Percentiles rank a stretch among this genome's conserved stretches.
phyloP scores from a whole-genome alignment of 2,797 vertebrate genomes.

The Gambusia yucatana region DNA sequence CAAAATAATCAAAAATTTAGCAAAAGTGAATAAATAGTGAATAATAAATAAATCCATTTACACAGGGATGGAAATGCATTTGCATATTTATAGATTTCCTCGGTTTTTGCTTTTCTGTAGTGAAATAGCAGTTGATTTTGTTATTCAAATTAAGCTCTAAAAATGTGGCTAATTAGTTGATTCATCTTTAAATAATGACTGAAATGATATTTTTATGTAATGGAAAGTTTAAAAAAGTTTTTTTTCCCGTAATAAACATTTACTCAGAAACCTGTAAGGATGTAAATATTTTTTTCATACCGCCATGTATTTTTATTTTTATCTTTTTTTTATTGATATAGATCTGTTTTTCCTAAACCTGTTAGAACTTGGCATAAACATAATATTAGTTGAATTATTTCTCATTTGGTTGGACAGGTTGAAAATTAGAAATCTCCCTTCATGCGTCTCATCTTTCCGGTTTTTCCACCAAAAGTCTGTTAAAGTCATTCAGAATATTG shows the following conservation, averaged over 20 bases:
- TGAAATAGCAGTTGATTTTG: background rate
- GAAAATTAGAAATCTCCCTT: background rate
- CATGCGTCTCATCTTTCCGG: background rate
- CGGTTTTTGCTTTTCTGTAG: background rate
- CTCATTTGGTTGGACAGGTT: background rate
- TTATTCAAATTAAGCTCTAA: background rate
- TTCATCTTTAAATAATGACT: background rate
- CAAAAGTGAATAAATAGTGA: background rate
- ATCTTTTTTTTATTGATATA: background rate
- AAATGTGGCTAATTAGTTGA: background rate
- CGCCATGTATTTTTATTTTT: background rate
- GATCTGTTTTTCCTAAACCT: background rate
- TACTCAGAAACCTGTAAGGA: background rate
- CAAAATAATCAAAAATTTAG: background rate
- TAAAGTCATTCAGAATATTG: constrained; percentile 17
- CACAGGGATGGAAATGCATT: background rate
- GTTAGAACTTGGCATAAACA: background rate
- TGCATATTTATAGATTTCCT: background rate
- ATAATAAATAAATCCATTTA: background rate
- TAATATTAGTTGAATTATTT: background rate
- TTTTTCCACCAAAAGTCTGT: background rate
- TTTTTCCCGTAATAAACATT: background rate
- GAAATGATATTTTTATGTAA: background rate
- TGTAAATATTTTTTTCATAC: background rate
- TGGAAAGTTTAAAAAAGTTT: background rate